phyloP scores from a whole-genome alignment of 2,888 invertebrate species.

The Tetramorium bicarinatum region DNA sequence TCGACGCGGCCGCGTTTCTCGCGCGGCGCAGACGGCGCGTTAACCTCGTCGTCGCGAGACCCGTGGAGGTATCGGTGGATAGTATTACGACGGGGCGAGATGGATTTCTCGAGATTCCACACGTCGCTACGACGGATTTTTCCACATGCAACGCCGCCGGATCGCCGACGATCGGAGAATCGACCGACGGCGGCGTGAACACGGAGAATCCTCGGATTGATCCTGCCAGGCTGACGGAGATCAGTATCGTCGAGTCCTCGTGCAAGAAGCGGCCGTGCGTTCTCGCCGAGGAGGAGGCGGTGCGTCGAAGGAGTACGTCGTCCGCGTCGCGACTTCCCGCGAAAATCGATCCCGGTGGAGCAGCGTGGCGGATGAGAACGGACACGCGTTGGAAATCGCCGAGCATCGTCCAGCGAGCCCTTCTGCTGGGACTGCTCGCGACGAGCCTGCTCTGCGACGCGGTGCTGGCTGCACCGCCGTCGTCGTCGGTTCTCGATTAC shows the following conservation, averaged over 20 bases:
- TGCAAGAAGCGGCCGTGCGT: constrained; percentile 25
- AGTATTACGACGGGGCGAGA: background rate
- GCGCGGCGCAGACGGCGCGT: constrained; percentile 10
- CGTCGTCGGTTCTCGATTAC: constrained; percentile 64
- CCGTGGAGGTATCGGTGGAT: background rate
- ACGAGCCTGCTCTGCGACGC: constrained; percentile 64
- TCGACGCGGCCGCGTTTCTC: constrained; percentile 19
- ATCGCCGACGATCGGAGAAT: constrained; percentile 4
- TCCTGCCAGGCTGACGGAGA: constrained; percentile 11
- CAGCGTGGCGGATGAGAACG: background rate
- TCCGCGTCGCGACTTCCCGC: constrained; percentile 10
- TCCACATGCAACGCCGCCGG: background rate
- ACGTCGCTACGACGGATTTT: background rate
- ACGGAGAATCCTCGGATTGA: background rate
- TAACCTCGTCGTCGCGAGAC: background rate
- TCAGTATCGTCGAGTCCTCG: background rate
- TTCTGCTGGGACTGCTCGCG: constrained; percentile 62
- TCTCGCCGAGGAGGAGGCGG: background rate
- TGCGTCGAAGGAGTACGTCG: background rate
- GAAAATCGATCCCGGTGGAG: constrained; percentile 12
- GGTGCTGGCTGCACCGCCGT: constrained; percentile 61
- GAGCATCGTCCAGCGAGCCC: constrained; percentile 6
- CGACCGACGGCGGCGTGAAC: background rate
- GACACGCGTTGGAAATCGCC: background rate
- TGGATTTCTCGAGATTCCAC: background rate